These are phyloP conservation scores for Rhea pennata DNA, from an alignment of 2,113 vertebrate genomes.

Conservation along the genomic window DNA sequence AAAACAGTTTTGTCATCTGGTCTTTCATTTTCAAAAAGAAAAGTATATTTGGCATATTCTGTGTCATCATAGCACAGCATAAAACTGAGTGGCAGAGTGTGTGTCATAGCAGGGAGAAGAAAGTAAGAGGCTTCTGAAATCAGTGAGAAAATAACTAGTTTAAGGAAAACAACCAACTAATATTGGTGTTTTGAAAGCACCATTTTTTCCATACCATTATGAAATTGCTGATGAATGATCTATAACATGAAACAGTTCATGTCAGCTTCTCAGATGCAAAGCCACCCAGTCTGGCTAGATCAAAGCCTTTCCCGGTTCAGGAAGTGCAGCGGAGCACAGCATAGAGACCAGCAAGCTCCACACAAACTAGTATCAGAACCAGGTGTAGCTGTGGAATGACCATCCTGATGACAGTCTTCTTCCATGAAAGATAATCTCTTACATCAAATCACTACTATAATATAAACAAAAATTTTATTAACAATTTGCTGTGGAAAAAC, in stretches of 20 bases:
- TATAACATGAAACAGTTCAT: neutral
- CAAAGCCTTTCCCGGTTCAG: neutral
- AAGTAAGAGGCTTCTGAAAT: neutral
- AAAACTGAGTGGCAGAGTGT: neutral
- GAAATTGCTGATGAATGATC: neutral
- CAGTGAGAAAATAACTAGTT: neutral
- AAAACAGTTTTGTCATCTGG: slow-evolving; percentile 47
- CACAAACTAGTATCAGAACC: no score
- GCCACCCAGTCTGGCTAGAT: neutral
- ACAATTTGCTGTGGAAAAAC: neutral
- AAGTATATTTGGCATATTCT: neutral
- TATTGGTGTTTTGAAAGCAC: neutral
- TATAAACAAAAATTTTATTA: neutral
- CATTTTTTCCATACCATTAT: neutral
- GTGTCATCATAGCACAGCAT: neutral
- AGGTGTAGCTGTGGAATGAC: neutral
- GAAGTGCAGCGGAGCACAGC: neutral
- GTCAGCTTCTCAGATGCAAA: neutral
- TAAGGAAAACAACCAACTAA: neutral
- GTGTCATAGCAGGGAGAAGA: neutral
- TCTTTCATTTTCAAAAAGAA: slow-evolving; percentile 26
- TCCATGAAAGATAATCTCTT: neutral
- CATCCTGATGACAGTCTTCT: neutral
- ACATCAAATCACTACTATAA: neutral
- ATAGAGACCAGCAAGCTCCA: neutral